Evolutionary conservation across 2,888 invertebrate genomes (phyloP).

Genomic region (Cyrtodaria siliqua): DNA sequence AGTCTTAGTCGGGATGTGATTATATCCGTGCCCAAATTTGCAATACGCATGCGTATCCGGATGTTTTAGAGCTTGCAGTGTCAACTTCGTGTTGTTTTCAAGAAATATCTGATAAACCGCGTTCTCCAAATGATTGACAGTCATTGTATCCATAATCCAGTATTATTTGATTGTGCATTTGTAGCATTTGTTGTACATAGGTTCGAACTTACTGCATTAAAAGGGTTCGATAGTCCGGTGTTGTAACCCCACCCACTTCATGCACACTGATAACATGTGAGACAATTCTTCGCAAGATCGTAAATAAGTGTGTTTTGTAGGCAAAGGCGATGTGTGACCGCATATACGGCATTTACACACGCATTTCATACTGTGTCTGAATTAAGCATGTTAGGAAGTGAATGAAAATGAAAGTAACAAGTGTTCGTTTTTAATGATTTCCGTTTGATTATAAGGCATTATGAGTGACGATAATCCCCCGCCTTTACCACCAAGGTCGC

Average conservation of each 20-base stretch:
- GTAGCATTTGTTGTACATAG: too few species aligned
- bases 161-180: too few species aligned
- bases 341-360: neutral
- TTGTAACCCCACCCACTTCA: slow-evolving; percentile 14
- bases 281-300: neutral
- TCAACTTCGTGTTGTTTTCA: neutral
- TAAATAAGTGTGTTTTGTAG: neutral
- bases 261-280: neutral
- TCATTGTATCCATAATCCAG: too few species aligned
- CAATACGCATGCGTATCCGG: slow-evolving; percentile 62
- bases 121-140: too few species aligned
- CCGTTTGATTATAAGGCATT: neutral
- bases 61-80: slow-evolving; percentile 42
- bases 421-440: neutral
- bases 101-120: too few species aligned
- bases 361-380: too few species aligned
- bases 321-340: neutral
- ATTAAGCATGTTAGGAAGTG: neutral
- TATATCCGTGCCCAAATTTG: neutral
- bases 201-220: neutral
- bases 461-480: slow-evolving; percentile 62
- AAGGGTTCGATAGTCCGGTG: neutral
- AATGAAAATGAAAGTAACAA: neutral
- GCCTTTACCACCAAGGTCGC: slow-evolving; percentile 42
- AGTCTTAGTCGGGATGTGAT: neutral